A percentile compares a stretch with the other conserved stretches of the same genome.
These are phyloP conservation scores for Bombus breviceps DNA, from an alignment of 1,140 invertebrate genomes.

Conservation along the genomic window DNA sequence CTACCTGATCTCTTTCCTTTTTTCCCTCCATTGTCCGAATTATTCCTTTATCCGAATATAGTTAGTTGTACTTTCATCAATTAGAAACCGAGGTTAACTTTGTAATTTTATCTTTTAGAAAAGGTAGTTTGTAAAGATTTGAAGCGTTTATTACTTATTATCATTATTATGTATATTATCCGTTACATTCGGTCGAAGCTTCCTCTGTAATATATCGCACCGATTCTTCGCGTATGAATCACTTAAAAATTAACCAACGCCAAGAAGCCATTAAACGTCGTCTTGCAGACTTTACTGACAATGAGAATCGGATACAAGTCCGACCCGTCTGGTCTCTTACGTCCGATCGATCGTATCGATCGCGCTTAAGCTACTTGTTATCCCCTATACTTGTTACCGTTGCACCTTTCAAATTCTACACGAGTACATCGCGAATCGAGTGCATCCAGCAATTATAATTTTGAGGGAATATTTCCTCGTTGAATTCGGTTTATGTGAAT, in stretches of 20 bases:
- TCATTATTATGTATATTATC: too few species aligned
- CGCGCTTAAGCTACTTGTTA: background rate
- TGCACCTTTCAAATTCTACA: background rate
- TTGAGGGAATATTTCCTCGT: background rate
- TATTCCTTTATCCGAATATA: too few species aligned
- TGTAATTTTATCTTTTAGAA: too few species aligned
- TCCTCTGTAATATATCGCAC: background rate
- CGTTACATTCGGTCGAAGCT: background rate
- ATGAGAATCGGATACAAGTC: background rate
- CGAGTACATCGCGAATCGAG: background rate
- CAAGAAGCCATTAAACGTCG: background rate
- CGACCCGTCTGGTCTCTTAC: background rate
- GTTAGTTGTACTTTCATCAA: too few species aligned
- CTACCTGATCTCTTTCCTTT: too few species aligned
- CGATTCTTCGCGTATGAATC: background rate
- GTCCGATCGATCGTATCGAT: background rate
- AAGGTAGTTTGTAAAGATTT: too few species aligned
- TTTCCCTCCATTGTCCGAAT: rapidly evolving
- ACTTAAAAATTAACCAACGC: background rate
- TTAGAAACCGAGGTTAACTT: too few species aligned
- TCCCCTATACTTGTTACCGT: background rate
- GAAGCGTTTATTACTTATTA: too few species aligned
- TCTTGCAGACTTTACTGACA: background rate
- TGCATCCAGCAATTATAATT: background rate
- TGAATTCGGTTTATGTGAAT: too few species aligned